Base-by-base conservation (phyloP, 2,888 invertebrate genomes). In the Aelia acuminata region DNA sequence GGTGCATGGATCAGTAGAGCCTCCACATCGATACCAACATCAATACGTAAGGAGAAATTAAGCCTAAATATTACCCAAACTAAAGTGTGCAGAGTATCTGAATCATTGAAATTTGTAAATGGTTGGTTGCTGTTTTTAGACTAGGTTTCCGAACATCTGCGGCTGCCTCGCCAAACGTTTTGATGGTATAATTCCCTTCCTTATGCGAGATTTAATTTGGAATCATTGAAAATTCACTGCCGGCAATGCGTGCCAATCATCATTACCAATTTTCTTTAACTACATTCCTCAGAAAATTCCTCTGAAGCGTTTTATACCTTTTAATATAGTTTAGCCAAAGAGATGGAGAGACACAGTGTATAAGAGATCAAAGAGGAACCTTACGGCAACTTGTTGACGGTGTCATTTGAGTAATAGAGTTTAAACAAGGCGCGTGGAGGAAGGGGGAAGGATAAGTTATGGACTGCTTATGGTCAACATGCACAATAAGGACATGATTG, bases 381-480 rank as follows among this genome's bases (percentile, higher is more conserved):
- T 10, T 2, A 53, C 57, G 26, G 26, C 63, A 70, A 70, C 80
- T 80, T 80, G 80, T 80, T 80, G 80, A 80, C 80, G 43, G 57
- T 87, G 87, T 87, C 87, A 87, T 87, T 87, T 87, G 87, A 87
- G 87, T 87, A 87, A 87, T 87, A 87, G 87, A 43, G 53, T 87
- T 63, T 87, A 87, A 87, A 48, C 87, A 87, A 87, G 86, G n/a
- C n/a, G n/a, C n/a, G n/a, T n/a, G 43, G 43, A 4, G 50, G 53
- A 35, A 20, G 18, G 53, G 53, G n/a, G 85, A 85, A 50, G 57
- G 35, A 85, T 85, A 85, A 49, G 49, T 57, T 53, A 85, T 39
- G 85, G 49, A 43, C 85, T 85, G 85, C 43, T 85, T 85, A 85
- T 39, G 85, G 85, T 39, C 39, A 53, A 35, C 53, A 39, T 39